Conservation (phyloP, 1,140 invertebrate species). For the Drosophila kikkawai region DNA sequence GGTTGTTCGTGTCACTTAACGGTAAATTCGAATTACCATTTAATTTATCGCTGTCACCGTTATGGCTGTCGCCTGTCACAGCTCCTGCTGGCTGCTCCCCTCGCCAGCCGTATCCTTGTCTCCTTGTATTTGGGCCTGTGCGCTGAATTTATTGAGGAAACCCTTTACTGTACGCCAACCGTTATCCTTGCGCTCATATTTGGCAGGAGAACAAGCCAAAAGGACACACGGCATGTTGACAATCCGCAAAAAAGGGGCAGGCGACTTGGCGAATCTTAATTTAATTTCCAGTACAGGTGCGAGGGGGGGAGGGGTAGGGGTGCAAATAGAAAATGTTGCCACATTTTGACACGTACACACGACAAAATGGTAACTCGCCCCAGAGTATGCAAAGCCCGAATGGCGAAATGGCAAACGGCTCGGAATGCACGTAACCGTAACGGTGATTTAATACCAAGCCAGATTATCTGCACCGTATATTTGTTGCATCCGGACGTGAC, state of each 20-base stretch:
- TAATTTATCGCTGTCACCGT: constrained; percentile 83
- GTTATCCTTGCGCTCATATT: constrained; percentile 63
- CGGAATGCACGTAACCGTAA: constrained; percentile 51
- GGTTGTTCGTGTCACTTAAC: constrained; percentile 78
- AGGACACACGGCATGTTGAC: constrained; percentile 50
- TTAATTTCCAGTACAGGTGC: constrained; percentile 40
- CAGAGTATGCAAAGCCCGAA: constrained; percentile 31
- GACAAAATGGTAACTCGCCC: constrained; percentile 27
- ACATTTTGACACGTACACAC: constrained; percentile 51
- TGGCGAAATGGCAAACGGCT: constrained; percentile 20
- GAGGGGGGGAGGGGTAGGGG: background rate
- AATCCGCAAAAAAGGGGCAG: constrained; percentile 33
- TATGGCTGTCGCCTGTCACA: constrained; percentile 81
- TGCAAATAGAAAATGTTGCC: constrained; percentile 46
- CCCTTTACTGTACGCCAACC: constrained; percentile 33
- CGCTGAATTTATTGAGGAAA: constrained; percentile 78
- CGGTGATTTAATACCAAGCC: constrained; percentile 46
- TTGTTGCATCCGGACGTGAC: constrained; percentile 48
- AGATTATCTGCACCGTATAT: constrained; percentile 44
- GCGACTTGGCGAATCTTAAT: constrained; percentile 53
- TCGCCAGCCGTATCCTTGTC: constrained; percentile 12
- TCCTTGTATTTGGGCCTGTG: constrained; percentile 23
- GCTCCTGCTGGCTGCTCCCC: constrained; percentile 7
- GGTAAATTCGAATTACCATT: constrained; percentile 84
- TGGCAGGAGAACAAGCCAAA: constrained; percentile 36